These are phyloP conservation scores for Ovibos moschatus DNA, from an alignment of 2,113 vertebrate genomes.

Conservation along the genomic window DNA sequence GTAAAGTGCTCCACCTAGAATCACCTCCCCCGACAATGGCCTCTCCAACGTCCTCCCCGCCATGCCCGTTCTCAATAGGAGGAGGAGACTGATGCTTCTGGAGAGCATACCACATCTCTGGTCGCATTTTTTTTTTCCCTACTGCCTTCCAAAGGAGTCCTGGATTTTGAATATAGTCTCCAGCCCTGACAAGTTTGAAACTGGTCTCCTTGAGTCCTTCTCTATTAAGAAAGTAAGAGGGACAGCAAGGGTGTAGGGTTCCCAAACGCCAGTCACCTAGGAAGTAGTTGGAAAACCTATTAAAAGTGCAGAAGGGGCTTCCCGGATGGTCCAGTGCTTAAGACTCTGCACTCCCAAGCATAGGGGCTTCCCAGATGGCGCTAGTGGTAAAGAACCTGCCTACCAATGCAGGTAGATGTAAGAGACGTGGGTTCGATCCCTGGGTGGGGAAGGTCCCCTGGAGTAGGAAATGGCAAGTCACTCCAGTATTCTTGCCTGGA, in stretches of 20 bases:
- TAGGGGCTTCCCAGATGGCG: neutral
- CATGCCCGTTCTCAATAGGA: neutral
- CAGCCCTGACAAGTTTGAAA: neutral
- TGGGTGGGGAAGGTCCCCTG: neutral
- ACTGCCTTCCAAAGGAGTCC: neutral
- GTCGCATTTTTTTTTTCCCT: neutral
- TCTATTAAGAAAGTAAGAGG: neutral
- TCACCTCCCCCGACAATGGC: accelerated
- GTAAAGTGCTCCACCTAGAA: neutral
- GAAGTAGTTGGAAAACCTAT: neutral
- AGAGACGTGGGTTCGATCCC: neutral
- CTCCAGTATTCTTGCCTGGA: neutral
- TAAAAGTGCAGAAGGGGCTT: neutral
- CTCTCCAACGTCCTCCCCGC: accelerated
- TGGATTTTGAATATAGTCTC: neutral
- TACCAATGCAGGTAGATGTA: neutral
- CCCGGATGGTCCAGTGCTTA: neutral
- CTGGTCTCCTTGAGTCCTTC: neutral
- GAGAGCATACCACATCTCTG: neutral
- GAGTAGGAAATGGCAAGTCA: neutral
- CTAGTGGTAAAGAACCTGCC: neutral
- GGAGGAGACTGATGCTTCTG: neutral
- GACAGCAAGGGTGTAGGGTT: neutral
- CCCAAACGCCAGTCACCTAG: neutral
- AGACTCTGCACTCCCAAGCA: neutral